Evolutionary conservation across 1,140 invertebrate species (phyloP), one percentile per base, ranked within the genome.

Genomic region (Drosophila cardini): DNA sequence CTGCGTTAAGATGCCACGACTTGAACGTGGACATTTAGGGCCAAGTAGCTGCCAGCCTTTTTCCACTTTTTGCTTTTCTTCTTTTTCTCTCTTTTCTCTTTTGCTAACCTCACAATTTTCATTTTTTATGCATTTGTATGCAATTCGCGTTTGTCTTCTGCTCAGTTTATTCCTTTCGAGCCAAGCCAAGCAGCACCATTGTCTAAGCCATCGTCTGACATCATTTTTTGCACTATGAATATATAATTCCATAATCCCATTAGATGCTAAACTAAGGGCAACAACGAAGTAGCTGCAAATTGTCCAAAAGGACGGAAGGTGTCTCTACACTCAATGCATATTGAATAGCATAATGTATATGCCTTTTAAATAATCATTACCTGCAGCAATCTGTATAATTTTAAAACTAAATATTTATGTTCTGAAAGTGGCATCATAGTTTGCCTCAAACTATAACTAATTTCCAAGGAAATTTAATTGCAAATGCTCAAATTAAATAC

Each of bases 181-280:
- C 18, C 16, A 26, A 48, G 46, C n/a, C 34, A 5, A 13, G 13
- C 46, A 16, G 30, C 8, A 8, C 15, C 64, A 55, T 53, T 72
- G 70, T 68, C 63, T 70, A 34, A 43, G 65, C 32, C 57, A 45
- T 30, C 67, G 74, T 70, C 78, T 75, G 78, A 64, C 82, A 75
- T 78, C 69, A 86, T 86, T 84, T 80, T 63, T 71, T 85, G 62
- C 78, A 57, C 74, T 69, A 63, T 78, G 78, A 85, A 85, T 85
- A 70, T 75, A 80, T 78, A 85, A 80, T 86, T 81, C 73, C 45
- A 61, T 80, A 85, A 85, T 86, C 81, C 76, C 58, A 76, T 85
- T 85, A 85, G 68, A 65, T 78, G 78, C 60, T 60, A 18, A 65
- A 13, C 63, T 36, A 68, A 53, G 62, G 74, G 34, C 57, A 40